Percentiles rank a stretch among this genome's conserved stretches.
Conservation (phyloP, 2,113 vertebrate species). For the Gnathonemus echidnorhynchus region DNA sequence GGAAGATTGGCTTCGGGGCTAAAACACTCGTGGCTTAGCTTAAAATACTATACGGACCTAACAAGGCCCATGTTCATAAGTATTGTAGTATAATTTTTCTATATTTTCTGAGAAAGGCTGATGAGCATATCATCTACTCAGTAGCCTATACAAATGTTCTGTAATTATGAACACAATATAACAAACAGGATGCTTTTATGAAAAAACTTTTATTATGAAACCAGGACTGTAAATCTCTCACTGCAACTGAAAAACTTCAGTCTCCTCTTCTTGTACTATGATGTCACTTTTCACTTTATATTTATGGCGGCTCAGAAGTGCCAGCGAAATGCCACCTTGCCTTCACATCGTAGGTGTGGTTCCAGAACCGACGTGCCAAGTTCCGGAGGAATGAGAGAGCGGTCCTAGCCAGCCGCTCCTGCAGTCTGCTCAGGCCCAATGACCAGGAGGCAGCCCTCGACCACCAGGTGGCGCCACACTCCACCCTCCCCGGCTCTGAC, state of each 20-base stretch:
- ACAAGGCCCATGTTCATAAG: background rate
- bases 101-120: background rate
- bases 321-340: background rate
- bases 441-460: conserved; percentile 66
- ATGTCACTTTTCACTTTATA: background rate
- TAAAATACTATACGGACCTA: too few species aligned
- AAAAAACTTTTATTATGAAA: background rate
- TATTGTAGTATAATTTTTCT: background rate
- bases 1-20: too few species aligned
- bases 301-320: background rate
- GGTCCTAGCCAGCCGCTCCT: conserved; percentile 63
- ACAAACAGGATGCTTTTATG: background rate
- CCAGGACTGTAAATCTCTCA: background rate
- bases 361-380: conserved; percentile 74
- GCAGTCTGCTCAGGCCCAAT: conserved; percentile 66
- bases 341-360: conserved; percentile 63
- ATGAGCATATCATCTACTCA: background rate
- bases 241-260: background rate
- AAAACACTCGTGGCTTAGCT: too few species aligned
- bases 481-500: conserved; percentile 56
- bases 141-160: background rate
- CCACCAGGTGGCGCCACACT: conserved; percentile 64
- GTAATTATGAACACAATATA: background rate
- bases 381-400: conserved; percentile 71
- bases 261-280: background rate